Conservation (phyloP, 2,113 vertebrate species). For the Puntigrus tetrazona region DNA sequence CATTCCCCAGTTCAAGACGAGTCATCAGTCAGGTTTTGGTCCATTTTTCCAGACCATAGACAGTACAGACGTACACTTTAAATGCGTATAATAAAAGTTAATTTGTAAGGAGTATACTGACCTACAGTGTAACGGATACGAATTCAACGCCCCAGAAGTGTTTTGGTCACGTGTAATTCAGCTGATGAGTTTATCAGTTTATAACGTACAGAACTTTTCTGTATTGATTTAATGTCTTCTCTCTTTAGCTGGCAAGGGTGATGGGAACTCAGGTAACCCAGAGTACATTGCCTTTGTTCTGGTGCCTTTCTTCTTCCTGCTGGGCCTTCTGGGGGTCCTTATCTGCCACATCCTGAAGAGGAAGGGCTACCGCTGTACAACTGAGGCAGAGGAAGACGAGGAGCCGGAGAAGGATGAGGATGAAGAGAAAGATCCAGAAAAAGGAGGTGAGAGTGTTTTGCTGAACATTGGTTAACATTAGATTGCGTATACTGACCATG, state of each 20-base stretch:
- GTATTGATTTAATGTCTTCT: neutral
- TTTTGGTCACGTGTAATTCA: too few relatives aligned
- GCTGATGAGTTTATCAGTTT: neutral
- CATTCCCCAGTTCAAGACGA: neutral
- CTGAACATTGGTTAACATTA: neutral
- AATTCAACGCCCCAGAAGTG: too few relatives aligned
- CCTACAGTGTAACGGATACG: neutral
- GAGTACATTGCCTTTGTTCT: constrained; percentile 83
- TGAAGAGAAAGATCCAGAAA: constrained; percentile 73
- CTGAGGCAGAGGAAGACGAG: constrained; percentile 78
- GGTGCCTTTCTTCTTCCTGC: constrained; percentile 89
- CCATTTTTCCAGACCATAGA: neutral
- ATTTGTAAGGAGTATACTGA: neutral
- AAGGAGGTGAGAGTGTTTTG: constrained; percentile 76
- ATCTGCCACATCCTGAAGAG: constrained; percentile 93
- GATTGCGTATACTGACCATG: neutral
- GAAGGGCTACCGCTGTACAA: constrained; percentile 95
- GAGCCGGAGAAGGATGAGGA: constrained; percentile 72
- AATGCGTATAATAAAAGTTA: neutral
- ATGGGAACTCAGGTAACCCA: constrained; percentile 38
- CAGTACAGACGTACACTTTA: neutral
- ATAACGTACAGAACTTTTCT: neutral
- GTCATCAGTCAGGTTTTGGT: neutral
- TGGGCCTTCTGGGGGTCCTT: constrained; percentile 89
- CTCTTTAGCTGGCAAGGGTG: accelerated